These are phyloP conservation scores for Malacoraja senta DNA, from an alignment of 2,797 vertebrate species.

Conservation along the genomic window DNA sequence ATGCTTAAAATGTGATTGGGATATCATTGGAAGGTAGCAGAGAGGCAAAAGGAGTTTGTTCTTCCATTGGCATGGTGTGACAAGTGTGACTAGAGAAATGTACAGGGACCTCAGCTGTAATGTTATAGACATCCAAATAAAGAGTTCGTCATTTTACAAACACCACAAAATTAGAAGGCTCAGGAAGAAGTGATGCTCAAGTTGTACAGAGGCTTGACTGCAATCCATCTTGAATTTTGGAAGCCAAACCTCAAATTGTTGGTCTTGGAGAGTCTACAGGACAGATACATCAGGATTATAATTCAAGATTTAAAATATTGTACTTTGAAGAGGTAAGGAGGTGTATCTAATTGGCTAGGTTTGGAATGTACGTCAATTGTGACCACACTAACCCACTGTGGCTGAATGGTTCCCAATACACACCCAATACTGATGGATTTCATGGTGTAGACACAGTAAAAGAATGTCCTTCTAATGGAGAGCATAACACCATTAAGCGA, in stretches of 20 bases:
- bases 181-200: background rate
- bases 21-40: background rate
- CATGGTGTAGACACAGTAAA: background rate
- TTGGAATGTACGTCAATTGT: too few species aligned
- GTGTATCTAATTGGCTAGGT: too few species aligned
- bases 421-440: background rate
- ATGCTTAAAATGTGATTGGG: background rate
- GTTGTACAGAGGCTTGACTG: background rate
- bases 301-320: background rate
- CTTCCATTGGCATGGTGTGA: background rate
- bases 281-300: background rate
- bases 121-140: background rate
- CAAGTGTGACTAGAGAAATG: background rate
- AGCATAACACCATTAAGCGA: background rate
- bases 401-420: too few species aligned
- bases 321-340: background rate
- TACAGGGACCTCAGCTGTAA: background rate
- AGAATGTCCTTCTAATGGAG: background rate
- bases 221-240: background rate
- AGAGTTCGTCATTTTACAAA: background rate
- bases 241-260: background rate
- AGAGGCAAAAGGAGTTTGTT: background rate
- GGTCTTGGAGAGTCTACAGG: background rate
- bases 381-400: too few species aligned
- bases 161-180: background rate